These are phyloP conservation scores for Hesperia comma DNA, from an alignment of 2,888 invertebrate genomes.

Conservation along the genomic window DNA sequence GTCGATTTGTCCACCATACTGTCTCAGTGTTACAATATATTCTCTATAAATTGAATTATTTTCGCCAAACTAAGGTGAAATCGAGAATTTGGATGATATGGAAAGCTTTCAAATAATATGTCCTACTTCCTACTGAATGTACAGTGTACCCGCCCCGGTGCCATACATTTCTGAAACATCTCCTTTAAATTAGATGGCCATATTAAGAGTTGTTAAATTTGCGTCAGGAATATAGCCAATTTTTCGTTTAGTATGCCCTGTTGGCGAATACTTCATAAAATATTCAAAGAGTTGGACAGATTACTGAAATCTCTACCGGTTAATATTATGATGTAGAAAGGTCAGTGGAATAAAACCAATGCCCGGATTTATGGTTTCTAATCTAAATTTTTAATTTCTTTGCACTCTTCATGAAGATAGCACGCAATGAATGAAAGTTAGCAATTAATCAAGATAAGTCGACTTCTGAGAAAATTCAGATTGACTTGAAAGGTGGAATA, in stretches of 20 bases:
- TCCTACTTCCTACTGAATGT: no score
- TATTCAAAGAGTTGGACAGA: slow-evolving; percentile 31
- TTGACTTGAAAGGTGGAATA: no score
- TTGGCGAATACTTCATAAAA: slow-evolving; percentile 17
- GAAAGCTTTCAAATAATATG: no score
- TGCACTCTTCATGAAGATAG: slow-evolving; percentile 12
- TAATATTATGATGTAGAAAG: slow-evolving; percentile 29
- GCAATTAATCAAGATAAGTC: slow-evolving; percentile 9
- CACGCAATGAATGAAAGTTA: neutral
- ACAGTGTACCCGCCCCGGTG: no score
- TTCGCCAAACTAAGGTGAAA: no score
- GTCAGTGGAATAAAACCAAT: slow-evolving; percentile 18
- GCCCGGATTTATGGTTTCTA: slow-evolving; percentile 18
- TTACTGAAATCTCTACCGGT: slow-evolving; percentile 22
- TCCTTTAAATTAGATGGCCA: neutral
- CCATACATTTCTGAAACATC: no score
- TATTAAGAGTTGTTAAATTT: neutral
- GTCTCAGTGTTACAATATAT: no score
- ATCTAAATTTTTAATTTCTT: slow-evolving; percentile 7
- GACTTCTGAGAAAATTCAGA: neutral
- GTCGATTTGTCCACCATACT: no score
- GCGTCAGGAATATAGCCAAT: neutral
- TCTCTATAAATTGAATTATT: no score
- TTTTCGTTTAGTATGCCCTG: slow-evolving; percentile 8
- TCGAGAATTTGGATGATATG: no score